phyloP scores from a whole-genome alignment of 2,888 invertebrate species.

The Phortica magna region DNA sequence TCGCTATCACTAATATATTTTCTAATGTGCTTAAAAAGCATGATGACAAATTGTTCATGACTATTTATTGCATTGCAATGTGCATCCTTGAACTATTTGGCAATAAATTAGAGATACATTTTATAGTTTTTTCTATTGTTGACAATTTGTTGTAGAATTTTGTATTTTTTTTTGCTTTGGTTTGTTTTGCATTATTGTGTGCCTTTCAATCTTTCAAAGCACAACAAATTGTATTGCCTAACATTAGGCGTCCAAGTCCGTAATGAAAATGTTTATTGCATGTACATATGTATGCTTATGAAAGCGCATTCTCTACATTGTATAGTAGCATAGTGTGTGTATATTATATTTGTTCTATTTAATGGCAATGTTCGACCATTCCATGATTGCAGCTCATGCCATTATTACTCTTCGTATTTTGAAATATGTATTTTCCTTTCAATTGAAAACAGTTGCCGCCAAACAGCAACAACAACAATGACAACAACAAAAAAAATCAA shows the following conservation, averaged over 20 bases:
- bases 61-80: constrained; percentile 66
- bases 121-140: constrained; percentile 24
- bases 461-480: constrained; percentile 59
- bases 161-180: neutral
- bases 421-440: constrained; percentile 62
- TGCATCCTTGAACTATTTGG: constrained; percentile 65
- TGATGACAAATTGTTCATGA: constrained; percentile 60
- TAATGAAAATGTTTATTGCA: constrained; percentile 20
- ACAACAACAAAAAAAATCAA: constrained; percentile 57
- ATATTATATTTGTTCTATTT: neutral
- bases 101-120: constrained; percentile 43
- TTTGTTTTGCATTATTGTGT: neutral
- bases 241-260: constrained; percentile 40
- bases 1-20: neutral
- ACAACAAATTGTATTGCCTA: constrained; percentile 51
- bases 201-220: neutral
- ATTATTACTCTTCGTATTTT: constrained; percentile 17
- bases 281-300: constrained; percentile 40
- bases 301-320: constrained; percentile 36
- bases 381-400: neutral
- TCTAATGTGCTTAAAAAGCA: neutral
- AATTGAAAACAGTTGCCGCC: constrained; percentile 62
- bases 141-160: constrained; percentile 24
- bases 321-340: constrained; percentile 7
- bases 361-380: constrained; percentile 9